A percentile compares a stretch with the other conserved stretches of the same genome.
phyloP scores from a whole-genome alignment of 2,888 invertebrate species.

The Apamea sordens region DNA sequence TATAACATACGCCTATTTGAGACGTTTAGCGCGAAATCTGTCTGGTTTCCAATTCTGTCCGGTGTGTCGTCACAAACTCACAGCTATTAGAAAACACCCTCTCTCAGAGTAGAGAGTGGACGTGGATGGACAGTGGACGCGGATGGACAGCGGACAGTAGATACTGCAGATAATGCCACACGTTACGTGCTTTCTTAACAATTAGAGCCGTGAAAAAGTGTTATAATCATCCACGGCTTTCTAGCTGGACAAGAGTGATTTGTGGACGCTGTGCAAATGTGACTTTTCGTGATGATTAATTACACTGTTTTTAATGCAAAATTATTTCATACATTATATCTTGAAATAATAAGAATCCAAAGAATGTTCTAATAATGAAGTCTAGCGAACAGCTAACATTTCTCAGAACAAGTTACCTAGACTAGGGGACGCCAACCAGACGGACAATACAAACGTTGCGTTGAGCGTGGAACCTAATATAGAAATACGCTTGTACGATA shows the following conservation, averaged over 20 bases:
- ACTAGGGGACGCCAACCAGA: not conserved
- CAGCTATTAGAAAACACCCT: conserved; percentile 61
- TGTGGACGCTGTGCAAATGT: not conserved
- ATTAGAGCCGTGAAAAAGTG: conserved; percentile 62
- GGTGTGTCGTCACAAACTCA: conserved; percentile 25
- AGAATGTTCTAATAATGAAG: not conserved
- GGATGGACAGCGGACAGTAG: conserved; percentile 29
- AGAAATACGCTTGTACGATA: too few species aligned
- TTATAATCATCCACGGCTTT: conserved; percentile 49
- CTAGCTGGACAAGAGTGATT: conserved; percentile 26
- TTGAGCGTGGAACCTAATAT: too few species aligned
- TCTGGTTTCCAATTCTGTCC: conserved; percentile 49
- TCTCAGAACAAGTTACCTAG: not conserved
- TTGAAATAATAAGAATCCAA: not conserved
- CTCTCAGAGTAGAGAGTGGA: conserved; percentile 43
- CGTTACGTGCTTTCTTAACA: conserved; percentile 58
- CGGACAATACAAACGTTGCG: not conserved
- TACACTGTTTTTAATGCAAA: not conserved
- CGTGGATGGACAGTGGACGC: conserved; percentile 40
- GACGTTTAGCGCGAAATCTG: conserved; percentile 39
- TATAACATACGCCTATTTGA: conserved; percentile 24
- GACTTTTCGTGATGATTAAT: not conserved
- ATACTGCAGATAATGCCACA: conserved; percentile 33
- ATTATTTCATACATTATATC: not conserved
- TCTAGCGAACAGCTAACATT: not conserved